phyloP scores from a whole-genome alignment of 2,113 vertebrate species.

The Drymodes brunneopygia region DNA sequence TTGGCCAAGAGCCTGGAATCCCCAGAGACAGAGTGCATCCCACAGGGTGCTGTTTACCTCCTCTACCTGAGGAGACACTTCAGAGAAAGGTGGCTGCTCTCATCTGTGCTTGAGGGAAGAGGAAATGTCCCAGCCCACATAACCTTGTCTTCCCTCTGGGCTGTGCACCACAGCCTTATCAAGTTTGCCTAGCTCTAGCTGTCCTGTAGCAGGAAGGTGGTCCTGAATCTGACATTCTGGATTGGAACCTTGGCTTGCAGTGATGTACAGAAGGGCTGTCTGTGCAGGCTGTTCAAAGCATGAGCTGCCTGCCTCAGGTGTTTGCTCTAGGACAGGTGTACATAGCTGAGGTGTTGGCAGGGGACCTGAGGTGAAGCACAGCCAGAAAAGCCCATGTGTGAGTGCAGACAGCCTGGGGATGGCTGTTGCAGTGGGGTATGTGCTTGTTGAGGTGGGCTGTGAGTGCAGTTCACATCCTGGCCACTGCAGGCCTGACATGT shows the following conservation, averaged over 20 bases:
- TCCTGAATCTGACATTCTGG: background rate
- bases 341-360: rapidly evolving
- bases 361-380: background rate
- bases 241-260: background rate
- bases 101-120: background rate
- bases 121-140: background rate
- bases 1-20: background rate
- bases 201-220: background rate
- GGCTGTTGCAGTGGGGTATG: background rate
- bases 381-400: background rate
- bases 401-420: background rate
- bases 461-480: background rate
- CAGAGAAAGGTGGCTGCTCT: background rate
- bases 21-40: background rate
- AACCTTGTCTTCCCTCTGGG: background rate
- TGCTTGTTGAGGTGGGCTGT: rapidly evolving
- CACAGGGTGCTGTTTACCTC: background rate
- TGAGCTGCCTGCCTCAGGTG: background rate
- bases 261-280: background rate
- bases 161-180: background rate
- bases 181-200: background rate
- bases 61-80: background rate
- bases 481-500: background rate
- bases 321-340: background rate
- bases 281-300: background rate